A percentile compares a stretch with the other conserved stretches of the same genome.
Conservation (phyloP, 2,888 invertebrate species). For the Nomada flava region DNA sequence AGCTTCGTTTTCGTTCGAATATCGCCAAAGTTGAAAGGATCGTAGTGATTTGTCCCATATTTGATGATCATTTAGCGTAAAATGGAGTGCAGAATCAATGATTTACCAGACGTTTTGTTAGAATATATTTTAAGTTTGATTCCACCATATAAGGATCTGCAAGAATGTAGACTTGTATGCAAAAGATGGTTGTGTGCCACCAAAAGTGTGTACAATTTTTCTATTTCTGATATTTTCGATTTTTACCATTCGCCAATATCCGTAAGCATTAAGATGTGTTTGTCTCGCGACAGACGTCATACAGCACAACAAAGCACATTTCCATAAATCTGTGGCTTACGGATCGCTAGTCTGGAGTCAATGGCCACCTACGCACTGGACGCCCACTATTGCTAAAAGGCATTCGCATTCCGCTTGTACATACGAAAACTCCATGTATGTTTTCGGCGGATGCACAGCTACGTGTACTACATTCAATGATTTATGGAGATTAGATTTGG, state of each 20-base stretch:
- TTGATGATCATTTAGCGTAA: conserved; percentile 17
- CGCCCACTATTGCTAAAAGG: conserved; percentile 93
- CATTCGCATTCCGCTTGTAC: conserved; percentile 96
- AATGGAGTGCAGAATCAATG: conserved; percentile 85
- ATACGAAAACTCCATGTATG: conserved; percentile 94
- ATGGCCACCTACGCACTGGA: conserved; percentile 85
- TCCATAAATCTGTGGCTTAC: conserved; percentile 91
- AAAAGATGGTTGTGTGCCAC: conserved; percentile 94
- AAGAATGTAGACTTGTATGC: conserved; percentile 93
- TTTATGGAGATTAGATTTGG: conserved; percentile 96
- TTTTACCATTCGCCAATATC: background rate
- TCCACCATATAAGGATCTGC: conserved; percentile 95
- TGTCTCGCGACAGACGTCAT: conserved; percentile 89
- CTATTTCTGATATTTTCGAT: background rate
- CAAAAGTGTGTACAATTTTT: conserved; percentile 88
- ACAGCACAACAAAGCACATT: conserved; percentile 89
- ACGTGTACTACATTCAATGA: conserved; percentile 98
- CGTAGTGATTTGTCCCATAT: background rate
- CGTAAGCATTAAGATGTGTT: background rate
- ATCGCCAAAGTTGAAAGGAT: conserved; percentile 8
- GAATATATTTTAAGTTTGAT: conserved; percentile 95
- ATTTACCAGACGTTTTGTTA: conserved; percentile 96
- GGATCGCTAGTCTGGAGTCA: conserved; percentile 92
- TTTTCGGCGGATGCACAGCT: conserved; percentile 98
- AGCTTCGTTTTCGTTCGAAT: conserved; percentile 10